Base-by-base conservation (phyloP, 2,797 vertebrate genomes). In the Gymnocypris eckloni region DNA sequence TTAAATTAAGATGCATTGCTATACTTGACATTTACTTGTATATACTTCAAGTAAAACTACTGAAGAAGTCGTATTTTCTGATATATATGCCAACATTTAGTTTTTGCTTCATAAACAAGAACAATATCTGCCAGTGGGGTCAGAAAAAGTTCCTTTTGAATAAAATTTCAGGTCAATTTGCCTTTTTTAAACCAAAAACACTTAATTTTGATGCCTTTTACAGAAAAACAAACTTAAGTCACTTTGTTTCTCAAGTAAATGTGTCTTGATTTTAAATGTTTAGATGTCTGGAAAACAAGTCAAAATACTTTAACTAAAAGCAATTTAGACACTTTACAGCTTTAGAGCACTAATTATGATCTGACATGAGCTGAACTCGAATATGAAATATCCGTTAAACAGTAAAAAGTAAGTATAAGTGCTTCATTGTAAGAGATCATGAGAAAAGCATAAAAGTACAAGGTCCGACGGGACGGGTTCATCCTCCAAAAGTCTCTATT, bases 371-470 rank as follows among this genome's bases (percentile, higher is more conserved):
- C 50, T 15, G 28, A 77, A 22, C 28, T 54, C 22, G 2, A 28
- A 84, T 52, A 45, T 18, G 45, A 43, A 43, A 16, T 15, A 2
- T 37, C 50, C 41, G n/a, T 76, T 56, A 33, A 20, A 48, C 41
- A 20, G 16, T 28, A 41, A 79, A 83, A 4, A 54, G 64, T 72
- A 56, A 11, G 56, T 54, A 10, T 1, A 8, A 64, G 41, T 4
- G 18, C 43, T 20, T 84, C 66, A 78, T 71, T 79, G 75, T 61
- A 64, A 54, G 33, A 70, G 70, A 45, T 66, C 41, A 54, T 67
- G 67, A 59, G 64, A 82, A 78, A 54, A 81, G 50, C 20, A n/a
- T 75, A 8, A 81, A 84, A 84, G 81, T 80, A 81, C 39, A 84
- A 71, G 71, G 45, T 37, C 73, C 5, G 43, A 28, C 20, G 48